phyloP scores from a whole-genome alignment of 2,113 vertebrate species.

The Physeter macrocephalus region DNA sequence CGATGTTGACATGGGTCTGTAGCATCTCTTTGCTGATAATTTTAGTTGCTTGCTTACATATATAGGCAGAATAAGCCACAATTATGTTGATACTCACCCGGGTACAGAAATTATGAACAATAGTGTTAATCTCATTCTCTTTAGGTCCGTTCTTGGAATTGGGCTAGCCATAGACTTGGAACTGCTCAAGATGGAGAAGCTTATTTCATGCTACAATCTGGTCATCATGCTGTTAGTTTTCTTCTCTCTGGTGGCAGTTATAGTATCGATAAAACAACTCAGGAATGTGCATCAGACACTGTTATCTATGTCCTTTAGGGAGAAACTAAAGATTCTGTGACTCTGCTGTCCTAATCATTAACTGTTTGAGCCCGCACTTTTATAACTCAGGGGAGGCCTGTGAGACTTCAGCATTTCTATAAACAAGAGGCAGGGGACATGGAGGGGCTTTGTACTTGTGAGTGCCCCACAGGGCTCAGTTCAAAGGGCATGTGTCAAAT shows the following conservation, averaged over 20 bases:
- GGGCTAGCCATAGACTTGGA: not conserved
- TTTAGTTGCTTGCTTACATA: not conserved
- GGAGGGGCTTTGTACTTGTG: not conserved
- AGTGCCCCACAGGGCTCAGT: not conserved
- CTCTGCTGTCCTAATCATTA: not conserved
- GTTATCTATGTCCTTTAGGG: not conserved
- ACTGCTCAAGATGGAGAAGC: too few relatives aligned
- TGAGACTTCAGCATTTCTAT: too few relatives aligned
- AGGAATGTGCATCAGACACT: not conserved
- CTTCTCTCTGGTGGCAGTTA: not conserved
- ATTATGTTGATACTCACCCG: not conserved
- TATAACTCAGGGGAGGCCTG: too few relatives aligned
- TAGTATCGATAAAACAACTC: not conserved
- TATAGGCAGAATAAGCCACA: not conserved
- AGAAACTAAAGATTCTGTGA: not conserved
- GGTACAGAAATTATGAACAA: not conserved
- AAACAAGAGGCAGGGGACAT: not conserved
- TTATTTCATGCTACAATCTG: not conserved
- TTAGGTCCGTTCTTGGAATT: not conserved
- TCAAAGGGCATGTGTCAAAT: not conserved
- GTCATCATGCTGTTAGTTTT: not conserved
- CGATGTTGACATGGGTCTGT: not conserved
- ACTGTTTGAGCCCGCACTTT: not conserved
- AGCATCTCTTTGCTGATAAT: not conserved
- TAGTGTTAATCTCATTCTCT: not conserved